Evolutionary conservation across 2,888 invertebrate species (phyloP).

Genomic region (Acrobasis suavella): DNA sequence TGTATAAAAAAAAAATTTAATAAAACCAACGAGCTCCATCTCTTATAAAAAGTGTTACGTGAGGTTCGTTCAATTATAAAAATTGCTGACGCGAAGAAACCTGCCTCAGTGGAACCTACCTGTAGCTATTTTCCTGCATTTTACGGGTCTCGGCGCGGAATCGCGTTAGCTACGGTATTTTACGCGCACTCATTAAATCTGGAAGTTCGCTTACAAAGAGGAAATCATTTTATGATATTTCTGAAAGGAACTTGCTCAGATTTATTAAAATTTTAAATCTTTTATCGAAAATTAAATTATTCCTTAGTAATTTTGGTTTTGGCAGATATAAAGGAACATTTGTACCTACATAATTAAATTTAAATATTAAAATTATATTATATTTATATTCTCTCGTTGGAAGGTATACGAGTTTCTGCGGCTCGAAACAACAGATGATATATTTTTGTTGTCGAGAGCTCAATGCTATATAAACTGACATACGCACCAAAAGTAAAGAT

Average conservation of each 20-base stretch:
- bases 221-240: neutral
- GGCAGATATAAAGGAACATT: no score
- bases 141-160: slow-evolving; percentile 12
- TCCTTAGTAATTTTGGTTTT: no score
- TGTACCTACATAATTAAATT: no score
- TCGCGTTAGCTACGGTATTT: slow-evolving; percentile 28
- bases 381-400: no score
- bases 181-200: slow-evolving; percentile 25
- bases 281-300: no score
- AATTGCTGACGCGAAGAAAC: slow-evolving; percentile 40
- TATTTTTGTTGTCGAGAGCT: no score
- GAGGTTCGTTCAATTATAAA: slow-evolving; percentile 52
- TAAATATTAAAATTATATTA: no score
- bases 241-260: neutral
- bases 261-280: neutral
- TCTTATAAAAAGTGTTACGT: slow-evolving; percentile 29
- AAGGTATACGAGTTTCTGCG: no score
- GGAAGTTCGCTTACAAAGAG: slow-evolving; percentile 14
- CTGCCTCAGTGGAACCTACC: slow-evolving; percentile 19
- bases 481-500: no score
- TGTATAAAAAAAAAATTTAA: neutral
- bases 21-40: slow-evolving; percentile 13
- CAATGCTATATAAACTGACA: no score
- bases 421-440: no score
- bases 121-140: slow-evolving; percentile 25